phyloP scores from a whole-genome alignment of 2,797 vertebrate species.

The Cephalopachus bancanus region DNA sequence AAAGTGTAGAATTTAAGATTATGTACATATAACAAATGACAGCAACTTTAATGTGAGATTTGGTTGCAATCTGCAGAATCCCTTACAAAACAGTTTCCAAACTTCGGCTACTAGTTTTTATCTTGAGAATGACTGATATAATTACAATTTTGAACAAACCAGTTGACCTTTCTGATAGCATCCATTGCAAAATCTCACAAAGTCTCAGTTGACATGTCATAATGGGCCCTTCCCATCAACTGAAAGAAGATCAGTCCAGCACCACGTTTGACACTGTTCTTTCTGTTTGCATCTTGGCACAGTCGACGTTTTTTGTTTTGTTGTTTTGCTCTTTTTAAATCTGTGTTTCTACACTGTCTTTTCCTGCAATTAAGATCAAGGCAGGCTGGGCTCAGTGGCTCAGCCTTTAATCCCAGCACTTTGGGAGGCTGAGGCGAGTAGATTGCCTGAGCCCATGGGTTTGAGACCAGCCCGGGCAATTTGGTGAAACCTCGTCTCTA shows the following conservation, averaged over 20 bases:
- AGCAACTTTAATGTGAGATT: neutral
- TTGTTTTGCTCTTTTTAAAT: neutral
- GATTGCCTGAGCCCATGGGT: too few species aligned
- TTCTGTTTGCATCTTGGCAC: neutral
- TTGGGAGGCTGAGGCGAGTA: too few species aligned
- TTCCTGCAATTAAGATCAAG: conserved; percentile 45
- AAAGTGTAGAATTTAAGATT: conserved; percentile 49
- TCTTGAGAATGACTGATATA: neutral
- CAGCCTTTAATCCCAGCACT: too few species aligned
- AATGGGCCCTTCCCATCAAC: neutral
- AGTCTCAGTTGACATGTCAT: neutral
- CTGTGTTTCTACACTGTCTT: conserved; percentile 5
- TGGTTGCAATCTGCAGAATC: neutral
- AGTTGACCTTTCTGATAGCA: neutral
- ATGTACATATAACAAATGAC: neutral
- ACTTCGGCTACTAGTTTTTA: neutral
- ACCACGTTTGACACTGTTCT: neutral
- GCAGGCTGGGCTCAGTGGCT: too few species aligned
- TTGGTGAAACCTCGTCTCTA: too few species aligned
- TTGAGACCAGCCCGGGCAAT: too few species aligned
- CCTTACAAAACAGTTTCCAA: conserved; percentile 1
- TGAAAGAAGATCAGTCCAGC: neutral
- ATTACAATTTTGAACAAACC: neutral
- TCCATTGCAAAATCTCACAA: neutral
- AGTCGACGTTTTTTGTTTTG: neutral